Evolutionary conservation across 2,113 vertebrate species (phyloP).

Genomic region (cattle (Bos taurus)): DNA sequence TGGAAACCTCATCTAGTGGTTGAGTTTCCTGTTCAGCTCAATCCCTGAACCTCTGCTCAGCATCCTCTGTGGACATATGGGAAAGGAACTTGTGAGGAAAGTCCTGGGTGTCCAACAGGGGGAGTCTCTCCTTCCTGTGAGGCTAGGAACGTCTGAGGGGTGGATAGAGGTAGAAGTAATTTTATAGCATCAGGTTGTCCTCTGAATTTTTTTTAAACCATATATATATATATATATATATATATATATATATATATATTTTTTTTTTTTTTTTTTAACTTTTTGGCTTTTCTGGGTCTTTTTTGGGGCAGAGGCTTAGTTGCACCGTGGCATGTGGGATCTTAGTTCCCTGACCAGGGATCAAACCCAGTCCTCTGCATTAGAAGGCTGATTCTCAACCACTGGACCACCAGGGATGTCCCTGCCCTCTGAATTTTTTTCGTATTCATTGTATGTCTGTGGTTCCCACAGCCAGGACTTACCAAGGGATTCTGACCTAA

Average conservation of each 20-base stretch:
- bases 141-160: neutral
- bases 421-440: neutral
- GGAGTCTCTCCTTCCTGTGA: neutral
- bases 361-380: neutral
- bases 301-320: neutral
- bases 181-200: neutral
- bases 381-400: neutral
- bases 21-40: neutral
- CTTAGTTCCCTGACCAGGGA: neutral
- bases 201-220: neutral
- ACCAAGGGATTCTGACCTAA: neutral
- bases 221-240: too few relatives aligned
- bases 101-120: neutral
- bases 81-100: neutral
- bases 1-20: neutral
- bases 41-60: neutral
- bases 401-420: neutral
- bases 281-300: neutral
- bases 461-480: neutral
- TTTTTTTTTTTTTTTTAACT: neutral
- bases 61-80: rapidly evolving
- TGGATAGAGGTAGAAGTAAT: neutral
- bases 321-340: neutral
- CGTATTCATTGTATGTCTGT: rapidly evolving
- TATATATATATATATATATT: neutral